These are phyloP conservation scores for Mesoclemmys tuberculata DNA, from an alignment of 2,113 vertebrate species.

Conservation along the genomic window DNA sequence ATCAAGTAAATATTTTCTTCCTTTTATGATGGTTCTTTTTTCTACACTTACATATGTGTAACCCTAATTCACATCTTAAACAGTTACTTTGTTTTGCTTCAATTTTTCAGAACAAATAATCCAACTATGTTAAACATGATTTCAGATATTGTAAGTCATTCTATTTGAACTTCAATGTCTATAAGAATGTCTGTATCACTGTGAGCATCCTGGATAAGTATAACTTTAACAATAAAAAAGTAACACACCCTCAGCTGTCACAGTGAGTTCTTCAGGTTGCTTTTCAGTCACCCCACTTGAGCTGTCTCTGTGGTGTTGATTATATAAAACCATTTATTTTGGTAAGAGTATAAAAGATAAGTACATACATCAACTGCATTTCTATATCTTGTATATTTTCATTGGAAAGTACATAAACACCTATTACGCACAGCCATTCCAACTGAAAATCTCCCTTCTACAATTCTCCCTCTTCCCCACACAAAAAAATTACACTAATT, in stretches of 20 bases:
- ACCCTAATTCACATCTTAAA: not conserved
- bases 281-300: not conserved
- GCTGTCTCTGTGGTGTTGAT: not conserved
- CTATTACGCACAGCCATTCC: not conserved
- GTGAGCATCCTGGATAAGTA: not conserved
- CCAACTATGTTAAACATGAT: not conserved
- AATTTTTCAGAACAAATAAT: not conserved
- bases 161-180: not conserved
- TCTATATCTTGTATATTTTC: not conserved
- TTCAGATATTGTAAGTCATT: not conserved
- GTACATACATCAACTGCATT: not conserved
- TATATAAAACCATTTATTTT: not conserved
- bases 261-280: not conserved
- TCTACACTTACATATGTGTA: not conserved
- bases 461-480: not conserved
- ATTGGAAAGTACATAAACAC: not conserved
- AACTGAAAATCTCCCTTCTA: not conserved
- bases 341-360: not conserved
- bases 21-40: not conserved
- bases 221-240: not conserved
- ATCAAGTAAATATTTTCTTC: not conserved
- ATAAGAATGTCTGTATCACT: not conserved
- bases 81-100: not conserved
- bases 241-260: not conserved
- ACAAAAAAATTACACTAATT: not conserved